Evolutionary conservation across 2,797 vertebrate genomes (phyloP).

Genomic region (Falco cherrug): DNA sequence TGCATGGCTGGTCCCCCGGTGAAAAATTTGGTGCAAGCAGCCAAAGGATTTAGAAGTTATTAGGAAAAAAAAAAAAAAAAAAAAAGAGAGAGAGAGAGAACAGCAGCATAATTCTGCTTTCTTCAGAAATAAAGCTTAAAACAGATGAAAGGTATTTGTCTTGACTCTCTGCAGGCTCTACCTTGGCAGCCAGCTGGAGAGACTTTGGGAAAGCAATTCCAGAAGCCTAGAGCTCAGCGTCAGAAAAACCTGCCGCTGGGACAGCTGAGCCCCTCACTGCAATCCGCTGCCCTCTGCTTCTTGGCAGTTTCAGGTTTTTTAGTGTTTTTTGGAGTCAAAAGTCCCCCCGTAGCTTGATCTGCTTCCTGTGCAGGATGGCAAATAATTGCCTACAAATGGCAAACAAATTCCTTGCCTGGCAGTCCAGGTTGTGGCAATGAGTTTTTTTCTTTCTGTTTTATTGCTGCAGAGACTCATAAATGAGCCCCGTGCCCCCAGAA

Average conservation of each 20-base stretch:
- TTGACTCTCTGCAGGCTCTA: not conserved
- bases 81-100: not conserved
- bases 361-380: not conserved
- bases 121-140: constrained; percentile 47
- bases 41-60: constrained; percentile 44
- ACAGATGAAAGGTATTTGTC: constrained; percentile 59
- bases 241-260: constrained; percentile 14
- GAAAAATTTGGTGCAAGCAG: constrained; percentile 28
- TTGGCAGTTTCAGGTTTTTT: not conserved
- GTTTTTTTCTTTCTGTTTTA: not conserved
- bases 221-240: not conserved
- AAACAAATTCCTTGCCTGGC: not conserved
- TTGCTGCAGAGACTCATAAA: not conserved
- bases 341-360: not conserved
- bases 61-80: not conserved
- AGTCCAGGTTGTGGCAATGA: not conserved
- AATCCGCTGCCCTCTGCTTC: not conserved
- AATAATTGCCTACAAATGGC: not conserved
- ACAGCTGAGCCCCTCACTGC: not conserved
- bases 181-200: not conserved
- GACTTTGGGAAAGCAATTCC: constrained; percentile 44
- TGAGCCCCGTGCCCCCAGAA: not conserved
- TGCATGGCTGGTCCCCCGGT: not conserved
- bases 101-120: not conserved
- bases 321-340: not conserved